phyloP scores from a whole-genome alignment of 2,113 vertebrate species.

The Columba livia region DNA sequence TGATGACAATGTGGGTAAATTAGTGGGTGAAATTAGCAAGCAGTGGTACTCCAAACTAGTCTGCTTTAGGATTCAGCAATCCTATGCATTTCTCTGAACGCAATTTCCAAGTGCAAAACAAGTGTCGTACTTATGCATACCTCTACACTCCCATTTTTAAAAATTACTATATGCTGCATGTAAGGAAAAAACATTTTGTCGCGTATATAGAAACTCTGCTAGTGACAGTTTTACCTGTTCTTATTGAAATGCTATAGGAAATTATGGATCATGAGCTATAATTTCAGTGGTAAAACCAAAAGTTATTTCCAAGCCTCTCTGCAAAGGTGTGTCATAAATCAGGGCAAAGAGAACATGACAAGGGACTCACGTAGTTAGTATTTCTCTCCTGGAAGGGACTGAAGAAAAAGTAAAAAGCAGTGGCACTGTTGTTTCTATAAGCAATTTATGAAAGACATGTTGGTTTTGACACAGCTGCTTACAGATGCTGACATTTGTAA shows the following conservation, averaged over 20 bases:
- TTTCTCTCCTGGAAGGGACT: slow-evolving; percentile 17
- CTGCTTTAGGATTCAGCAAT: background rate
- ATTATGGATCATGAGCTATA: slow-evolving; percentile 19
- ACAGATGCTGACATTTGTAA: background rate
- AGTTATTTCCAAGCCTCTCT: slow-evolving; percentile 34
- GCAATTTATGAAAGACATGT: background rate
- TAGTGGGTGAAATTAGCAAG: background rate
- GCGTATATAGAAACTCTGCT: background rate
- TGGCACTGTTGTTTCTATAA: background rate
- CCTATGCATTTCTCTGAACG: background rate
- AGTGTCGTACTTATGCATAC: background rate
- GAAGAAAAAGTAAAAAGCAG: background rate
- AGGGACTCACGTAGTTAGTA: background rate
- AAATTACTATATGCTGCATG: background rate
- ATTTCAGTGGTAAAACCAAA: slow-evolving; percentile 41
- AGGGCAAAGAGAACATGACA: slow-evolving; percentile 8
- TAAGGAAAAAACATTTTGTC: background rate
- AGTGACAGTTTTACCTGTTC: slow-evolving; percentile 13
- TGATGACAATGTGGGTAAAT: background rate
- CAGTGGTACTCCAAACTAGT: background rate
- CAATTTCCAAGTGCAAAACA: background rate
- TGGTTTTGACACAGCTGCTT: background rate
- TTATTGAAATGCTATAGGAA: slow-evolving; percentile 28
- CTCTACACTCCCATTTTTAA: background rate
- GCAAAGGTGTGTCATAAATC: slow-evolving; percentile 45